Evolutionary conservation across 2,888 invertebrate species (phyloP).

Genomic region (Cremastinae sp.): DNA sequence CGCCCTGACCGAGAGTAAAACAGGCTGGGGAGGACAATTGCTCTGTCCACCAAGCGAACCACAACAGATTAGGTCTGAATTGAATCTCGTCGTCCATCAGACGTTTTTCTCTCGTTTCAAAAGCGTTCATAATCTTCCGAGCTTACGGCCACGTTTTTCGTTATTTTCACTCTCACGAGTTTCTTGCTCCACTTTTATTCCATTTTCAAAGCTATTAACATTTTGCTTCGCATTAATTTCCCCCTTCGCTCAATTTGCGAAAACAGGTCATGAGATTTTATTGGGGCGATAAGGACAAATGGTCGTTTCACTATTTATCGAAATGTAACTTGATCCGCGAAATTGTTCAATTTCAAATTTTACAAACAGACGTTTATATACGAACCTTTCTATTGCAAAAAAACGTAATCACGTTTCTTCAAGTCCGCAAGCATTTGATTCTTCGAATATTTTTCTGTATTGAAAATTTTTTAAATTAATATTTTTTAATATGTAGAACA

Average conservation of each 20-base stretch:
- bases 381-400: too few species aligned
- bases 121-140: constrained; percentile 17
- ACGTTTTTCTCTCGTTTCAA: constrained; percentile 37
- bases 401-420: too few species aligned
- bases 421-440: too few species aligned
- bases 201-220: not conserved
- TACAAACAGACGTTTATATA: too few species aligned
- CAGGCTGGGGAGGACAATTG: constrained; percentile 43
- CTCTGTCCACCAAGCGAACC: constrained; percentile 33
- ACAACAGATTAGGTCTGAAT: constrained; percentile 53
- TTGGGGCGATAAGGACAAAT: not conserved
- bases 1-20: constrained; percentile 31
- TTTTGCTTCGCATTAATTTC: not conserved
- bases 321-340: too few species aligned
- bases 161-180: not conserved
- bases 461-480: too few species aligned
- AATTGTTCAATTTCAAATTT: too few species aligned
- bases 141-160: constrained; percentile 16
- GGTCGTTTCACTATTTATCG: too few species aligned
- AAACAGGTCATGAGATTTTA: not conserved
- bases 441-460: too few species aligned
- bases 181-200: not conserved
- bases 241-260: not conserved
- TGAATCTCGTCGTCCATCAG: constrained; percentile 48
- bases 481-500: too few species aligned